These are phyloP conservation scores for Linnaemya tessellans DNA, from an alignment of 2,888 invertebrate species.

Conservation along the genomic window DNA sequence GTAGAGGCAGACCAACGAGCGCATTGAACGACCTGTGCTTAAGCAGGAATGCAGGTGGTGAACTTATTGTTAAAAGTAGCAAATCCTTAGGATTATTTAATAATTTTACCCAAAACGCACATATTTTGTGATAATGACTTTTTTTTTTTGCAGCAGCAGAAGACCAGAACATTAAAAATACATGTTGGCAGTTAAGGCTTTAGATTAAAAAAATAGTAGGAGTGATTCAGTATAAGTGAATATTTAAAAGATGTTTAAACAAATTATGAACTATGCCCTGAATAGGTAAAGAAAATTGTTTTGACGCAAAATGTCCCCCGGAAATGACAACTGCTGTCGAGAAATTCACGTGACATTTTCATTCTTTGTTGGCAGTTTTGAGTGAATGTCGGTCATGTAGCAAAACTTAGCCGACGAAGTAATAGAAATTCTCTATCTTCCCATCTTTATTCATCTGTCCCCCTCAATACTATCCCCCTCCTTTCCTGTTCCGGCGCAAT, in stretches of 20 bases:
- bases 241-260: background rate
- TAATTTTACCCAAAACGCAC: constrained; percentile 74
- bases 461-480: too few relatives aligned
- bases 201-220: background rate
- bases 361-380: too few relatives aligned
- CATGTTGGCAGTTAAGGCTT: background rate
- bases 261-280: too few relatives aligned
- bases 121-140: constrained; percentile 64
- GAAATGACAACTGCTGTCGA: too few relatives aligned
- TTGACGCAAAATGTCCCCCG: too few relatives aligned
- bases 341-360: too few relatives aligned
- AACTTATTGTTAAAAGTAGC: constrained; percentile 21
- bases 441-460: too few relatives aligned
- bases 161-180: background rate
- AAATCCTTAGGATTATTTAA: constrained; percentile 73
- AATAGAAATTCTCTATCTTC: too few relatives aligned
- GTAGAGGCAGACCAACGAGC: background rate
- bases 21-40: constrained; percentile 25
- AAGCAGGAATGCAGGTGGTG: background rate
- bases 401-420: too few relatives aligned
- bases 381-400: too few relatives aligned
- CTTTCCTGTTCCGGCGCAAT: too few relatives aligned
- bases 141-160: background rate
- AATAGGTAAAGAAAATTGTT: too few relatives aligned
- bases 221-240: background rate